Conservation (phyloP, 2,113 vertebrate genomes). For the Ciconia maguari region DNA sequence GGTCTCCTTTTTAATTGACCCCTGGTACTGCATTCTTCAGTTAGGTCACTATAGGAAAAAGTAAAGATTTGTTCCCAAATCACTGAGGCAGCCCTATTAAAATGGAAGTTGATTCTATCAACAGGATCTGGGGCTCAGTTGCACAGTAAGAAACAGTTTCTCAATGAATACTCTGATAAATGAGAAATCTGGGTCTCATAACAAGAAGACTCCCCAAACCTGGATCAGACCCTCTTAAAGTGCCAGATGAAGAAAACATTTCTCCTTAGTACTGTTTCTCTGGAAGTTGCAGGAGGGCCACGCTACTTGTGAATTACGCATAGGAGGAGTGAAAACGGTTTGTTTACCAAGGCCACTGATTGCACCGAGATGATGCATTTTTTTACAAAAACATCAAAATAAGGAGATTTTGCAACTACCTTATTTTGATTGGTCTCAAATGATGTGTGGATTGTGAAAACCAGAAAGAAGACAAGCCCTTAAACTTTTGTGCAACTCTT, state of each 20-base stretch:
- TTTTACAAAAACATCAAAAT: not conserved
- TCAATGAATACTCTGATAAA: not conserved
- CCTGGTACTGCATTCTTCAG: not conserved
- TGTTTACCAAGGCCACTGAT: not conserved
- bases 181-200: not conserved
- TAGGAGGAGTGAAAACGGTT: not conserved
- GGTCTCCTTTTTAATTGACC: not conserved
- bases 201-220: not conserved
- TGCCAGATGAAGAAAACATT: not conserved
- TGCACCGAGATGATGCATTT: not conserved
- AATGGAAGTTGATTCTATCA: not conserved
- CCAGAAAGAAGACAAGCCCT: not conserved
- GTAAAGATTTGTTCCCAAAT: not conserved
- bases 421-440: not conserved
- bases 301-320: not conserved
- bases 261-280: not conserved
- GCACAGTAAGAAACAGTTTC: not conserved
- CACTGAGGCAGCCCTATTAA: not conserved
- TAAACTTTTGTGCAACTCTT: not conserved
- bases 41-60: not conserved
- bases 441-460: not conserved
- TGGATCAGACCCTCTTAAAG: not conserved
- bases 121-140: not conserved
- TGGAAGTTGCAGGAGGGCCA: not conserved
- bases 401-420: not conserved